Evolutionary conservation across 2,888 invertebrate species (phyloP).

Genomic region (Eurois occulta): DNA sequence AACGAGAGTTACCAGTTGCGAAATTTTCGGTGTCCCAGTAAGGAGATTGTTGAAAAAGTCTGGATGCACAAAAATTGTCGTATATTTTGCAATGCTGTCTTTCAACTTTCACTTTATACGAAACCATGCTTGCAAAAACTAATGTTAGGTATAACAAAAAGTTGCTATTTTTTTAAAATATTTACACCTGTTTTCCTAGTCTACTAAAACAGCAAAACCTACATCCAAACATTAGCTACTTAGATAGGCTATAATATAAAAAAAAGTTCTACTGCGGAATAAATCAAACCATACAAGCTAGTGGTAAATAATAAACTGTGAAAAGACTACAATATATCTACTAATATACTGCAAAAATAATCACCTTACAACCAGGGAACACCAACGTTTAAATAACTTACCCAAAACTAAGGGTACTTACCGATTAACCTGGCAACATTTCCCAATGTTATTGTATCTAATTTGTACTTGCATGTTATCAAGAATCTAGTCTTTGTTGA

Average conservation of each 20-base stretch:
- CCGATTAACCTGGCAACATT: conserved; percentile 40
- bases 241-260: neutral
- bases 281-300: neutral
- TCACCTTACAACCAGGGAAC: neutral
- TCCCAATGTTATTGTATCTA: conserved; percentile 52
- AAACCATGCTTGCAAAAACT: conserved; percentile 9
- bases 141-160: neutral
- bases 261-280: neutral
- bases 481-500: conserved; percentile 18
- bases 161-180: neutral
- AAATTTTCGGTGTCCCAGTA: conserved; percentile 35
- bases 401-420: conserved; percentile 8
- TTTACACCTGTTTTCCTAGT: neutral
- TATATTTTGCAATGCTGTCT: conserved; percentile 12
- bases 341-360: too few relatives aligned
- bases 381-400: neutral
- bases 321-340: too few relatives aligned
- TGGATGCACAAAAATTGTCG: neutral
- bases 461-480: conserved; percentile 32
- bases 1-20: conserved; percentile 50
- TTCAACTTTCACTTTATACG: conserved; percentile 50
- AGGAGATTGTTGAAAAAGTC: neutral
- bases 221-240: neutral
- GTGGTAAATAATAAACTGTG: neutral
- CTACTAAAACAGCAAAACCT: neutral